phyloP scores from a whole-genome alignment of 2,113 vertebrate species.

The Prunella fulvescens region DNA sequence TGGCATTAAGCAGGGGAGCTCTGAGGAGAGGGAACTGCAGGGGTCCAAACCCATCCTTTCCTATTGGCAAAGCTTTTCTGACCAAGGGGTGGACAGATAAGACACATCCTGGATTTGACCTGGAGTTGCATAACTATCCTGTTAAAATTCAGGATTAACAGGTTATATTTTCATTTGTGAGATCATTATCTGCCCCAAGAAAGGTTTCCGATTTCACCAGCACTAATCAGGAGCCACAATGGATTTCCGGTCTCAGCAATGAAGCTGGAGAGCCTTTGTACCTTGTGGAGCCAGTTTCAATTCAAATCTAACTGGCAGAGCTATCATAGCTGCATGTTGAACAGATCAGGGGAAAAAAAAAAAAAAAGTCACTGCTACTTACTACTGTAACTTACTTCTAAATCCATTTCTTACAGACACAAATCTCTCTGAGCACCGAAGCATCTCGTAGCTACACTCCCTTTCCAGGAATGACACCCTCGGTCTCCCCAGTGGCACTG shows the following conservation, averaged over 20 bases:
- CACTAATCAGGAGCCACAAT: constrained; percentile 54
- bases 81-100: background rate
- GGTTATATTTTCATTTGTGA: constrained; percentile 49
- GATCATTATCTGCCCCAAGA: constrained; percentile 39
- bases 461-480: background rate
- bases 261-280: constrained; percentile 12
- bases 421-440: background rate
- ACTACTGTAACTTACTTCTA: background rate
- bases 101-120: constrained; percentile 11
- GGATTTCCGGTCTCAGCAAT: constrained; percentile 11
- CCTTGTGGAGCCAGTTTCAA: constrained; percentile 18
- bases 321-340: background rate
- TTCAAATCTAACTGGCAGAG: constrained; percentile 22
- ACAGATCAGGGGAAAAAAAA: background rate
- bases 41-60: background rate
- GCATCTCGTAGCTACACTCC: background rate
- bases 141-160: constrained; percentile 57
- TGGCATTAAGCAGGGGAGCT: background rate
- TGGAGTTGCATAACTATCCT: background rate
- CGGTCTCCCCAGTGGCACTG: background rate
- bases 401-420: background rate
- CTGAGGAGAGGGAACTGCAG: background rate
- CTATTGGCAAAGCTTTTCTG: background rate
- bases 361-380: background rate
- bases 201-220: constrained; percentile 62